phyloP scores from a whole-genome alignment of 1,140 invertebrate species.

The Stegodyphus dumicola region DNA sequence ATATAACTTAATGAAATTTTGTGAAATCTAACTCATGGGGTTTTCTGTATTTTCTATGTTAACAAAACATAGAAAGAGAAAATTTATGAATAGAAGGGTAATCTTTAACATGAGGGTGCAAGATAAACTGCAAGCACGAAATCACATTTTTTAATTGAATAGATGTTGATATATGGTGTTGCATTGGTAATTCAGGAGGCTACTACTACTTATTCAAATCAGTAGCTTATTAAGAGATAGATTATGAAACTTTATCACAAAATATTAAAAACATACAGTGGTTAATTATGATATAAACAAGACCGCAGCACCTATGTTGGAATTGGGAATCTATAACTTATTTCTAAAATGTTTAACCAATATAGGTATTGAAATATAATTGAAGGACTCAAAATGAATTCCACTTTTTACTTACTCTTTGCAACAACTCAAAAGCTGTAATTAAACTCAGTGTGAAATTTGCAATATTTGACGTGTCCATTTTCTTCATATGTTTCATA shows the following conservation, averaged over 20 bases:
- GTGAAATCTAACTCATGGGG: no score
- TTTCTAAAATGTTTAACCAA: background rate
- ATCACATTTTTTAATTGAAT: no score
- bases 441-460: conserved; percentile 93
- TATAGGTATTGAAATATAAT: background rate
- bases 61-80: no score
- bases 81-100: no score
- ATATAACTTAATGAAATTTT: no score
- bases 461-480: conserved; percentile 88
- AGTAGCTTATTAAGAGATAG: no score
- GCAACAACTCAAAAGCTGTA: conserved; percentile 88
- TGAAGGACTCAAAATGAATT: background rate
- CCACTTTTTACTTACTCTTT: conserved; percentile 72
- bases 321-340: background rate
- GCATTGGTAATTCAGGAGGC: no score
- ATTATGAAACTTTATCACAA: background rate
- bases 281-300: background rate
- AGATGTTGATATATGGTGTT: no score
- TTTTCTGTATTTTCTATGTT: no score
- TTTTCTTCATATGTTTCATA: conserved; percentile 79
- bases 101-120: no score
- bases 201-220: no score
- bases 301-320: background rate
- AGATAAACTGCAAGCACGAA: no score
- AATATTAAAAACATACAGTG: background rate